Evolutionary conservation across 2,113 vertebrate species (phyloP).

Genomic region (Ivindomyrus marchei): DNA sequence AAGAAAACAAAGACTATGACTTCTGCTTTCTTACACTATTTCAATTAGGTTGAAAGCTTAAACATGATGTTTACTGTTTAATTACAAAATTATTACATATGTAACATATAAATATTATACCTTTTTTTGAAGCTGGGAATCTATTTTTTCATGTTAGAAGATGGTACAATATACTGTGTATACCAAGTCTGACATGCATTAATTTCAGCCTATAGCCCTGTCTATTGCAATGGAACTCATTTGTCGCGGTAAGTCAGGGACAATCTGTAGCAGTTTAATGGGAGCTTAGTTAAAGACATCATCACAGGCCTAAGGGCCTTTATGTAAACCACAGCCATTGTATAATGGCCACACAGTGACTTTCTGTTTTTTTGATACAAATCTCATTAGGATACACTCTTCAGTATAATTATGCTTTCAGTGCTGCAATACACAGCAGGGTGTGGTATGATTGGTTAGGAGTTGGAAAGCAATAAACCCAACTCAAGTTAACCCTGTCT

Average conservation of each 20-base stretch:
- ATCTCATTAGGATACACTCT: constrained; percentile 10
- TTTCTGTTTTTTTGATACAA: not conserved
- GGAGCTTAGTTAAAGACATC: constrained; percentile 46
- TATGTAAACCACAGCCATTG: constrained; percentile 41
- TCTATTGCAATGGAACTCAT: not conserved
- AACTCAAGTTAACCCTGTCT: not conserved
- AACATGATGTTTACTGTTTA: not conserved
- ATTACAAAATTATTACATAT: not conserved
- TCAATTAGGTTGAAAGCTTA: not conserved
- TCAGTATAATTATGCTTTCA: constrained; percentile 4
- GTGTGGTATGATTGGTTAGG: not conserved
- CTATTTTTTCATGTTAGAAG: not conserved
- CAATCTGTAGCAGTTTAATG: constrained; percentile 45
- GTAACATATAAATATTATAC: not conserved
- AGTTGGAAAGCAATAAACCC: constrained; percentile 19
- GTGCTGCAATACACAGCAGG: not conserved
- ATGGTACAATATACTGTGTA: not conserved
- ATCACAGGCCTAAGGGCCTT: constrained; percentile 37
- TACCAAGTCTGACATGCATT: not conserved
- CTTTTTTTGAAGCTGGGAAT: not conserved
- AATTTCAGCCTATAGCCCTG: not conserved
- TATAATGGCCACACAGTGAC: constrained; percentile 40
- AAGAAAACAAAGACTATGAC: not conserved
- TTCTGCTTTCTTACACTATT: not conserved
- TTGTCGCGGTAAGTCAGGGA: not conserved